A percentile compares a stretch with the other conserved stretches of the same genome.
These are phyloP conservation scores for Drosophila kepulauana DNA, from an alignment of 1,140 invertebrate genomes.

Conservation along the genomic window DNA sequence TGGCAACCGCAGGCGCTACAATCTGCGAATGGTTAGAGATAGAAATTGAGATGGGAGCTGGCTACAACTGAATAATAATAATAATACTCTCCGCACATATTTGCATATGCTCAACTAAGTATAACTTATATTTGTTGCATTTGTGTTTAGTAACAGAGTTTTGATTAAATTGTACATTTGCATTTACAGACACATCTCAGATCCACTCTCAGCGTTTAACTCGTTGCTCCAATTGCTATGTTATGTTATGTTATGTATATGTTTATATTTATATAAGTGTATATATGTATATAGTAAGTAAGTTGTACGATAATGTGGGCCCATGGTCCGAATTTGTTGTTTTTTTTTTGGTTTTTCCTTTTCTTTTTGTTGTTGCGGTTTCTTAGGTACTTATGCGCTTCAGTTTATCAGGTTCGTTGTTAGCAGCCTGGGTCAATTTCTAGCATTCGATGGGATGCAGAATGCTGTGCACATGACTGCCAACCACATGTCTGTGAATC, in stretches of 20 bases:
- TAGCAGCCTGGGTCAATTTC: not conserved
- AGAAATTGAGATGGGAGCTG: not conserved
- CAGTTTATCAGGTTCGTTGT: slow-evolving; percentile 19
- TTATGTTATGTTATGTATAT: not conserved
- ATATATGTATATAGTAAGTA: not conserved
- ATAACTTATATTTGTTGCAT: slow-evolving; percentile 58
- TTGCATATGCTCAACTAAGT: slow-evolving; percentile 65
- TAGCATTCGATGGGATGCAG: slow-evolving; percentile 57
- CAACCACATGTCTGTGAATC: slow-evolving; percentile 37
- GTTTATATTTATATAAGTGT: not conserved
- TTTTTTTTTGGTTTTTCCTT: no score
- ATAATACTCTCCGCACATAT: not conserved
- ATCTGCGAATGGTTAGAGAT: not conserved
- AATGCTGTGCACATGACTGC: slow-evolving; percentile 48
- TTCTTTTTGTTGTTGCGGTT: slow-evolving; percentile 5
- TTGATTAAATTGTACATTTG: slow-evolving; percentile 71
- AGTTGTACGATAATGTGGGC: no score
- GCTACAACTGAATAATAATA: slow-evolving; percentile 16
- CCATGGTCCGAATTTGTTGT: no score
- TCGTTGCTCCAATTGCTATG: slow-evolving; percentile 41
- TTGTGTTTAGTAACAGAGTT: slow-evolving; percentile 59
- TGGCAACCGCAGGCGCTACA: slow-evolving; percentile 7
- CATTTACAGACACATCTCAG: slow-evolving; percentile 43
- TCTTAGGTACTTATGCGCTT: slow-evolving; percentile 28
- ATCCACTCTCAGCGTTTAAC: slow-evolving; percentile 55